These are phyloP conservation scores for Petrosia ficiformis DNA, from an alignment of 37 sponge, comb jelly and placozoan genomes.

Conservation along the genomic window DNA sequence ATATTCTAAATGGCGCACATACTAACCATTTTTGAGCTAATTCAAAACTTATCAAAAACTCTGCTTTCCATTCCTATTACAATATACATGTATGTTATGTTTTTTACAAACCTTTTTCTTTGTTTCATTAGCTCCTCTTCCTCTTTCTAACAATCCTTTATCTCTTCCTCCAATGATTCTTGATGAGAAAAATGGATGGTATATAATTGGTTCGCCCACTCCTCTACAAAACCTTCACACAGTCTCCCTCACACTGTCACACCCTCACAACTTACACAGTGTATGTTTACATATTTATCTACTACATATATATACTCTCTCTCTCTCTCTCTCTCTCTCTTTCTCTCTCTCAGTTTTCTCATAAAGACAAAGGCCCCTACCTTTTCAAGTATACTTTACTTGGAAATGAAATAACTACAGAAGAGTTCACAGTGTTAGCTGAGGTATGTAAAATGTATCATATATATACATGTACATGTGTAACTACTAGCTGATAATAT, in stretches of 20 bases:
- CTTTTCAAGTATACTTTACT: constrained; percentile 63
- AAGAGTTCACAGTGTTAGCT: constrained; percentile 27
- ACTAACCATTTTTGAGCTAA: no score
- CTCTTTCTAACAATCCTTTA: no score
- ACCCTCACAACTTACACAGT: constrained; percentile 31
- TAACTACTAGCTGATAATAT: no score
- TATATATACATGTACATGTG: background rate
- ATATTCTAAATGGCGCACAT: no score
- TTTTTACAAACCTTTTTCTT: background rate
- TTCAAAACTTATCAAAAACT: no score
- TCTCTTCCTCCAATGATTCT: constrained; percentile 35
- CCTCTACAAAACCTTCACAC: constrained; percentile 32
- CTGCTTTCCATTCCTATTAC: no score
- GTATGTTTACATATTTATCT: constrained; percentile 10
- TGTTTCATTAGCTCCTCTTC: background rate
- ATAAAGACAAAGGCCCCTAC: background rate
- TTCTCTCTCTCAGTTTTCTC: background rate
- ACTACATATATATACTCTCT: background rate
- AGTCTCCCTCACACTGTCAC: constrained; percentile 55
- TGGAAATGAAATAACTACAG: constrained; percentile 76
- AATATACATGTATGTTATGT: no score
- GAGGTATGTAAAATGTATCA: background rate
- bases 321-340: no score
- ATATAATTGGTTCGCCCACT: constrained; percentile 42
- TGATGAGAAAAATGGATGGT: constrained; percentile 56